Base-by-base conservation (phyloP, 1,140 invertebrate genomes). In the Hycleus phaleratus region DNA sequence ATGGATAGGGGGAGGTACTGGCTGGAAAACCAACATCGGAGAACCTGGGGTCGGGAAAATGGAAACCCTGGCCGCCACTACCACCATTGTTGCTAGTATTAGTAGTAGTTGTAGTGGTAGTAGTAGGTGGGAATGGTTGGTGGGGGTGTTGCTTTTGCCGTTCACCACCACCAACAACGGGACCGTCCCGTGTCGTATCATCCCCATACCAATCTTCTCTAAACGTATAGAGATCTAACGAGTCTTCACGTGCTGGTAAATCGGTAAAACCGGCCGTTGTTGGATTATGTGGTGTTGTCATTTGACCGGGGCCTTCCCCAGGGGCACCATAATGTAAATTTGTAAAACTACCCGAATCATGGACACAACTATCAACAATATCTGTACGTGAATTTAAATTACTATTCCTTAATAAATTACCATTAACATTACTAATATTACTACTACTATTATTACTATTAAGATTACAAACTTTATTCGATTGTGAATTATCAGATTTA, bases 131-230 rank as follows among this genome's bases (percentile, higher is more conserved):
- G 38, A 55, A 56, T 10, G 47, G 32, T 38, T 59, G 32, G 71
- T 42, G 58, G 74, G 75, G 65, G 73, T 46, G 58, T 46, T 42
- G 49, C 44, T 64, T 55, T 56, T 64, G 61, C 8, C 59, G 38
- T 68, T 70, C 47, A 63, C 63, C 55, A 67, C 67, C 2, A 52
- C 57, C 25, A 32, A 32, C 32, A 32, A 48, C 54, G 58, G 54
- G 46, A 58, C 61, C 61, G 11, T 75, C 73, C 10, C 68, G 63
- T 8, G 68, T 60, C n/a, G 75, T 71, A 48, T 87, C 79, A 62
- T 81, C 78, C 2, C 80, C 79, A 67, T 87, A 88, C 56, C 84
- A 82, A 55, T 83, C 81, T 58, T 85, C 84, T 32, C 84, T 75
- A 59, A 84, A 83, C 9, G 80, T 77, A 65, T 85, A 87, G 45